A percentile compares a stretch with the other conserved stretches of the same genome.
These are phyloP conservation scores for Steinernema scapterisci DNA, from an alignment of 2,888 invertebrate species.

Conservation along the genomic window DNA sequence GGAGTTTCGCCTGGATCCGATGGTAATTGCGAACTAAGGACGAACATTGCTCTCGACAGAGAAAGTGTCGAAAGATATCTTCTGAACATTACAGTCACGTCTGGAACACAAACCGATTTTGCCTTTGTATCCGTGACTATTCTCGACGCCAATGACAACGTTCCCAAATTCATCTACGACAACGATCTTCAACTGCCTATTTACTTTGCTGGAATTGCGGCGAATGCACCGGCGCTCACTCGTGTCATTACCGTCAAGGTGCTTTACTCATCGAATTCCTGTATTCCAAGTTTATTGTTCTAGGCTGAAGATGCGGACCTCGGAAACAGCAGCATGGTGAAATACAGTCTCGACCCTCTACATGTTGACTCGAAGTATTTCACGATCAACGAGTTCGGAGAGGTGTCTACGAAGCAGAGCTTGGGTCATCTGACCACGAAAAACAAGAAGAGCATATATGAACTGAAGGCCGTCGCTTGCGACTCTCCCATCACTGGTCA, in stretches of 20 bases:
- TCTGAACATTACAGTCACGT: conserved; percentile 63
- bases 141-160: conserved; percentile 88
- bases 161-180: conserved; percentile 80
- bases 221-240: conserved; percentile 54
- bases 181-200: conserved; percentile 45
- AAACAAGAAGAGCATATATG: conserved; percentile 53
- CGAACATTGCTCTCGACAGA: conserved; percentile 63
- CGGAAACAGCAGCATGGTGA: conserved; percentile 80
- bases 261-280: no score
- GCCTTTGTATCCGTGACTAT: conserved; percentile 60
- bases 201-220: conserved; percentile 63
- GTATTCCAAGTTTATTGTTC: conserved; percentile 17
- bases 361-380: conserved; percentile 63
- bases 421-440: conserved; percentile 56
- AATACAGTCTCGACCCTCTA: conserved; percentile 75
- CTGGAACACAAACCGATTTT: conserved; percentile 59
- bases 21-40: conserved; percentile 60
- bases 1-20: conserved; percentile 57
- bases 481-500: conserved; percentile 61
- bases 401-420: conserved; percentile 58
- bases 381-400: conserved; percentile 55
- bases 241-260: conserved; percentile 56
- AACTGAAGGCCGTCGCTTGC: conserved; percentile 57
- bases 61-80: conserved; percentile 65
- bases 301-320: conserved; percentile 86